Base-by-base conservation (phyloP, 2,797 vertebrate genomes). In the Helarctos malayanus region DNA sequence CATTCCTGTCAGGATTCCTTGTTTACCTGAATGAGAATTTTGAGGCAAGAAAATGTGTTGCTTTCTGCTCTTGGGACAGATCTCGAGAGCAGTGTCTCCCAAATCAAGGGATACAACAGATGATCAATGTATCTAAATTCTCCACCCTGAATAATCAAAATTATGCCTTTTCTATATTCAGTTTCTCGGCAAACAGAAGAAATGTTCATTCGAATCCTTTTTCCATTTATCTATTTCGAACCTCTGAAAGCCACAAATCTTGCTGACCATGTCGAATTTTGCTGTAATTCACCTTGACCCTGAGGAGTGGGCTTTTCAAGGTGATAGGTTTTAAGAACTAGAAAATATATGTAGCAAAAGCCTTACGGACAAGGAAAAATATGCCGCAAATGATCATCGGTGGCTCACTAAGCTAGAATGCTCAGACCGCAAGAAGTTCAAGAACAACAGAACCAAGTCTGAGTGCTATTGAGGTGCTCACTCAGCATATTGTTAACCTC, bases 201-300 rank as follows among this genome's bases (percentile, higher is more conserved):
- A 78, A 45, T 63, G n/a, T 21, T 52, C 56, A 32, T 76, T 92
- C 80, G 11, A 69, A 89, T 82, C 35, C 21, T 35, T 15, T 92
- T 78, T 25, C 19, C 14, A 27, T 56, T 21, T 85, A 76, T 59
- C 91, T 94, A 87, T 79, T 91, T 96, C 61, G 81, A 93, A 87
- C 73, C 65, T 93, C 78, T 85, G 23, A 92, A 93, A 92, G 78
- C 57, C 16, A 14, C 47, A 88, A 86, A 63, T 52, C 16, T 9
- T 16, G 45, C 18, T 59, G 32, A 73, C n/a, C 10, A 57, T 3
- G 14, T 5, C 73, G 80, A 78, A 83, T 89, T 71, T 92, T 25
- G 21, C 12, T 92, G 2, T 32, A 54, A 35, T 65, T 49, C 47
- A 25, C 18, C 14, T 54, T 65, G 49, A 29, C 19, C 35, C 68